phyloP scores from a whole-genome alignment of 2,113 vertebrate genomes.

The Dinomys branickii region DNA sequence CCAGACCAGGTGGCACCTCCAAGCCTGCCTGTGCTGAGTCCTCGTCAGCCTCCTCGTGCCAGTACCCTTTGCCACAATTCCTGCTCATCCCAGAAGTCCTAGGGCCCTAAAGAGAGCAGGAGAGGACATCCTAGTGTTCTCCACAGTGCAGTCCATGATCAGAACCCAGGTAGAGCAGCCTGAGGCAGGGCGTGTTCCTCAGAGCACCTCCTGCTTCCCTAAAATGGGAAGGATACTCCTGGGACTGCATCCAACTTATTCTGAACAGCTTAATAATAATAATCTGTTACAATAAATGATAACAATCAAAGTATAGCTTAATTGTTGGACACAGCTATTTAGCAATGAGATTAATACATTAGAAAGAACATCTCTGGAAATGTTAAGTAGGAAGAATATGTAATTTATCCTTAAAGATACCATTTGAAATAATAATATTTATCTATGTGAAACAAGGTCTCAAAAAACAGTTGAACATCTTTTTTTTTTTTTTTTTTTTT shows the following conservation, averaged over 20 bases:
- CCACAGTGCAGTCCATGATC: background rate
- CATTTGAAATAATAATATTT: background rate
- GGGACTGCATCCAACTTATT: background rate
- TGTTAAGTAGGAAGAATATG: background rate
- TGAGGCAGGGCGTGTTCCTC: background rate
- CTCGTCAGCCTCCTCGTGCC: background rate
- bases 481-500: too few species aligned
- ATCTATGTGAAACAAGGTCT: background rate
- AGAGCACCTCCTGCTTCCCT: background rate
- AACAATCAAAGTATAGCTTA: background rate
- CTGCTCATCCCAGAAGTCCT: background rate
- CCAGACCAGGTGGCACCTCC: background rate
- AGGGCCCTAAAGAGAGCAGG: background rate
- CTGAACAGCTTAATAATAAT: background rate
- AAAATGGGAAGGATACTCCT: background rate
- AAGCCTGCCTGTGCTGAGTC: background rate
- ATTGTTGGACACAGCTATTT: background rate
- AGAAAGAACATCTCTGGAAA: background rate
- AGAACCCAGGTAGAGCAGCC: background rate
- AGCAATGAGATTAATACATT: background rate
- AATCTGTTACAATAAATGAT: background rate
- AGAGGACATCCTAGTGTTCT: background rate
- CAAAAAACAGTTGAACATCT: background rate
- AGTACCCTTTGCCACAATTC: background rate
- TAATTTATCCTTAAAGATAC: background rate